A percentile compares a stretch with the other conserved stretches of the same genome.
Conservation (phyloP, 2,888 invertebrate genomes). For the Drosophila cognata region DNA sequence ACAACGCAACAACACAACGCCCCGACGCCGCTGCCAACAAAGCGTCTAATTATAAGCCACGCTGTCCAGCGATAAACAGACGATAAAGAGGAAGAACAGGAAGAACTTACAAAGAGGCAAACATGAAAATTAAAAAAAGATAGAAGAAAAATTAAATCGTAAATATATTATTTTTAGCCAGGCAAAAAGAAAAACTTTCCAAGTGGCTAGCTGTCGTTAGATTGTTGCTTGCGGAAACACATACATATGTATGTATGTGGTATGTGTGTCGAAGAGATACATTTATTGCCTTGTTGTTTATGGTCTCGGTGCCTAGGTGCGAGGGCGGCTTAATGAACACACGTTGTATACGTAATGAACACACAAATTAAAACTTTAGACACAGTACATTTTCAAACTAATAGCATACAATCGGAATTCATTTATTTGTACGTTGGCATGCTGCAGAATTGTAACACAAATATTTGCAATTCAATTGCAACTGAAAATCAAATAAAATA, state of each 20-base stretch:
- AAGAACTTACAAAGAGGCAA: constrained; percentile 46
- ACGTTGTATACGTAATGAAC: constrained; percentile 46
- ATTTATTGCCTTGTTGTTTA: constrained; percentile 47
- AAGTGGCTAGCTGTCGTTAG: constrained; percentile 21
- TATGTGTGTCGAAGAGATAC: constrained; percentile 23
- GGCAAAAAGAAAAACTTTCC: constrained; percentile 32
- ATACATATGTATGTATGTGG: constrained; percentile 3
- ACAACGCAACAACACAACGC: not conserved
- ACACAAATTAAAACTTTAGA: constrained; percentile 69
- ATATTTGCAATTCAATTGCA: constrained; percentile 80
- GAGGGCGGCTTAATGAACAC: constrained; percentile 56
- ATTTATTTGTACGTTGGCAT: constrained; percentile 63
- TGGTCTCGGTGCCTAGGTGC: constrained; percentile 12
- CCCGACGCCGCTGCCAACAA: constrained; percentile 27
- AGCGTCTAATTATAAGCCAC: constrained; percentile 65
- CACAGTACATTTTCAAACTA: constrained; percentile 57
- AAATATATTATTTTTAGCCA: constrained; percentile 73
- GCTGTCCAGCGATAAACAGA: constrained; percentile 38
- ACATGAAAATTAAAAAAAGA: constrained; percentile 47
- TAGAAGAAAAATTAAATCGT: constrained; percentile 59
- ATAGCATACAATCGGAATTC: constrained; percentile 66
- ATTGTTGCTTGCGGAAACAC: constrained; percentile 32
- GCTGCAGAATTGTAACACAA: constrained; percentile 59
- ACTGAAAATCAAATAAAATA: constrained; percentile 45
- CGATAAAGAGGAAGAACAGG: constrained; percentile 28